Evolutionary conservation across 2,888 invertebrate genomes (phyloP), one percentile per base, ranked within the genome.

Genomic region (Drosophila rellima): DNA sequence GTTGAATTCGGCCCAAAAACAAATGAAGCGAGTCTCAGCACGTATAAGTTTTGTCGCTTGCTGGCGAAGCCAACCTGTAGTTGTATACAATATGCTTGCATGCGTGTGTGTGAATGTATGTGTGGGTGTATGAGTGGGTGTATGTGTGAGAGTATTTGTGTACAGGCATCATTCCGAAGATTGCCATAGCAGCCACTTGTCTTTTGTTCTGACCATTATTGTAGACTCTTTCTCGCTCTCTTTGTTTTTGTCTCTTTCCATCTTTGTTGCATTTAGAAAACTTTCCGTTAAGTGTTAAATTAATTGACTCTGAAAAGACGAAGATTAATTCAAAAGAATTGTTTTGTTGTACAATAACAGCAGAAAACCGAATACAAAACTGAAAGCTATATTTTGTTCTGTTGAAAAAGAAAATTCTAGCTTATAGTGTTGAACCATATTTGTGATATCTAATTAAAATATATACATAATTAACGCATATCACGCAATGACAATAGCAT

Each of bases 11-110:
- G 78, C 50, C 59, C 69, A 65, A 86, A 78, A 86, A 89, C 82
- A 90, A 91, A 90, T 91, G 91, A 89, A 89, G 79, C 88, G 82
- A 83, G 79, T 15, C 51, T 13, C 79, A 79, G 70, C 67, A 69
- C 74, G 77, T 74, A 78, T 70, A 79, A 75, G 67, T 77, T 62
- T 81, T 70, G 72, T 77, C 61, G 73, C 69, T 71, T 54, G 67
- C 64, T 59, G 54, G 60, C 50, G 66, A 70, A 69, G 73, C 66
- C 76, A 73, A 65, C 65, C 70, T 74, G 70, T 73, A 65, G 47
- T 57, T 45, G n/a, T n/a, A n/a, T n/a, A n/a, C n/a, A n/a, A n/a
- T n/a, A n/a, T n/a, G n/a, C n/a, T n/a, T n/a, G n/a, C n/a, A n/a
- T n/a, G n/a, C n/a, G n/a, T n/a, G n/a, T n/a, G n/a, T n/a, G 20